phyloP scores from a whole-genome alignment of 2,888 invertebrate genomes.

The Monoplex corrugatus region DNA sequence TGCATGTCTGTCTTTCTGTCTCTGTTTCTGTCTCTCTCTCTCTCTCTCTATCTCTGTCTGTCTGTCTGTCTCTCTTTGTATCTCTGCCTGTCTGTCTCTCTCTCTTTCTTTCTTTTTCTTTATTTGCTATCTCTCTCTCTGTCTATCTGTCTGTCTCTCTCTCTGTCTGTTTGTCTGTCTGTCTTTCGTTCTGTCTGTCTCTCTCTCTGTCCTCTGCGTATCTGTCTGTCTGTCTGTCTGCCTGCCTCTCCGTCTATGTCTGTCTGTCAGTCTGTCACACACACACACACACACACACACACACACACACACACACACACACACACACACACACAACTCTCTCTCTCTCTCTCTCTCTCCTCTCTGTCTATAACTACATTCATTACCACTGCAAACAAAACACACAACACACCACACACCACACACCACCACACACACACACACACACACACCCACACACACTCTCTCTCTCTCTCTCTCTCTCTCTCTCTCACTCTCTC shows the following conservation, averaged over 20 bases:
- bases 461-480: conserved; percentile 4
- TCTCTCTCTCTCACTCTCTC: not conserved
- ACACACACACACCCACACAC: not conserved
- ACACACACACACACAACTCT: too few relatives aligned
- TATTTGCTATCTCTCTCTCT: too few relatives aligned
- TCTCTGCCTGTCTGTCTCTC: not conserved
- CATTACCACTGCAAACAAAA: too few relatives aligned
- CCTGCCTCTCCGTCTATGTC: not conserved
- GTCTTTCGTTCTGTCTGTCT: too few relatives aligned
- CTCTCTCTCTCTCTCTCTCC: not conserved
- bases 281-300: too few relatives aligned
- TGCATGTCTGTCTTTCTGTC: not conserved
- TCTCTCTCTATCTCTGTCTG: too few relatives aligned
- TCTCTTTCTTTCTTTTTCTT: too few relatives aligned
- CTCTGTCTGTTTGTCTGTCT: not conserved
- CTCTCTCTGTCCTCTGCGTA: not conserved
- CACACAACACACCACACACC: too few relatives aligned
- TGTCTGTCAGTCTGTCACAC: not conserved
- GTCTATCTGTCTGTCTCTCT: too few relatives aligned
- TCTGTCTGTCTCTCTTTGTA: too few relatives aligned
- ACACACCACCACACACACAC: too few relatives aligned
- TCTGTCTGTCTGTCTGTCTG: not conserved
- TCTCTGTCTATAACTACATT: too few relatives aligned
- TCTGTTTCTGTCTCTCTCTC: not conserved
- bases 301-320: not conserved